Evolutionary conservation across 2,113 vertebrate genomes (phyloP).

Genomic region (Corythoichthys intestinalis): DNA sequence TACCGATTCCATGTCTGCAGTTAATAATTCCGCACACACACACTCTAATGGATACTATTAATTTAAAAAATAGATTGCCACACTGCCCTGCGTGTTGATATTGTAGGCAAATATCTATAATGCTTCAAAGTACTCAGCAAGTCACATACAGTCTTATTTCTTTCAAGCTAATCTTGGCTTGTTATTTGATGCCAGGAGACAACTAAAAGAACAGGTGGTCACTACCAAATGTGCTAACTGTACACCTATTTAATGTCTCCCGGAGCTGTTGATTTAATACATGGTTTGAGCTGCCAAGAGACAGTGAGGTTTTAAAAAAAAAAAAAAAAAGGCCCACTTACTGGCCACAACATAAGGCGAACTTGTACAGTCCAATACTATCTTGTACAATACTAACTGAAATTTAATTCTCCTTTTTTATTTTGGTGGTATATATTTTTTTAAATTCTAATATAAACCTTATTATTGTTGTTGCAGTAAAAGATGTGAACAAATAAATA

Average conservation of each 20-base stretch:
- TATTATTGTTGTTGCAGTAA: no score
- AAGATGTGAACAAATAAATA: neutral
- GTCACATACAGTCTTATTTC: constrained; percentile 10
- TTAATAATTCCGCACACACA: neutral
- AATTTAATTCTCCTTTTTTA: neutral
- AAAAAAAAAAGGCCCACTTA: neutral
- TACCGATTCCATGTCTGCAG: neutral
- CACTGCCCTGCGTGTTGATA: neutral
- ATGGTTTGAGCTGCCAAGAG: neutral
- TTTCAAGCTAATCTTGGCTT: constrained; percentile 23
- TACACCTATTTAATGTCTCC: constrained; percentile 8
- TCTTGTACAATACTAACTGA: neutral
- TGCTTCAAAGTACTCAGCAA: neutral
- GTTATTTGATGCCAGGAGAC: constrained; percentile 27
- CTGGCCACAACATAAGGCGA: neutral
- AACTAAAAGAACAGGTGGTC: constrained; percentile 30
- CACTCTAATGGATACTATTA: neutral
- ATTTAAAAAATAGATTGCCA: neutral
- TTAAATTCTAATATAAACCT: no score
- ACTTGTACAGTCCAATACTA: neutral
- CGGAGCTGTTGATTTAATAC: neutral
- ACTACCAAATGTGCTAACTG: neutral
- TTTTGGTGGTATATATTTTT: neutral
- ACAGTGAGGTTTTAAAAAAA: neutral
- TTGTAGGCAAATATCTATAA: neutral